These are phyloP conservation scores for Ctenopoma kingsleyae DNA, from an alignment of 2,797 vertebrate species.

Conservation along the genomic window DNA sequence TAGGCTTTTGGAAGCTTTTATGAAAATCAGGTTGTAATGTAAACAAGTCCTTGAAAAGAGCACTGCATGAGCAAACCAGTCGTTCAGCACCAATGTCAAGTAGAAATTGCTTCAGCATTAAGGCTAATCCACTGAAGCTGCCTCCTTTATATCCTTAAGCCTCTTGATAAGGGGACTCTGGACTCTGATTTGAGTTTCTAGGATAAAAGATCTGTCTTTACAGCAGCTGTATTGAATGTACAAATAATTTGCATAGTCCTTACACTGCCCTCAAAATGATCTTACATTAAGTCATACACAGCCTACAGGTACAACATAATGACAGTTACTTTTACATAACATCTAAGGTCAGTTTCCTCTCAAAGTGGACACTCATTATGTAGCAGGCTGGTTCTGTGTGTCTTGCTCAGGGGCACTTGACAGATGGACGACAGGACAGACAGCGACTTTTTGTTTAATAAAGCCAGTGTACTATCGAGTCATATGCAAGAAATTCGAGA, in stretches of 20 bases:
- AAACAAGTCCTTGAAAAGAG: slow-evolving; percentile 38
- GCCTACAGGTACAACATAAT: slow-evolving; percentile 7
- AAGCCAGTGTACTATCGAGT: neutral
- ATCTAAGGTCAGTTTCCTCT: slow-evolving; percentile 17
- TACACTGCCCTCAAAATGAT: neutral
- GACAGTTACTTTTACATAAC: slow-evolving; percentile 31
- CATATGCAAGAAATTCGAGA: neutral
- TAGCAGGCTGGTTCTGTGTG: slow-evolving; percentile 17
- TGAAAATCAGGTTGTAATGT: slow-evolving; percentile 18
- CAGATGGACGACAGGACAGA: slow-evolving; percentile 44
- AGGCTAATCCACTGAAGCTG: slow-evolving; percentile 49
- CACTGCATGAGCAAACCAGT: slow-evolving; percentile 21
- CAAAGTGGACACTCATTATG: slow-evolving; percentile 13
- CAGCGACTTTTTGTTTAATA: slow-evolving; percentile 2
- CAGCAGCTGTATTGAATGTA: slow-evolving; percentile 5
- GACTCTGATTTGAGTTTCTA: slow-evolving; percentile 36
- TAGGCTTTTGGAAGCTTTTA: slow-evolving; percentile 17
- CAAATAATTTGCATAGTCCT: neutral
- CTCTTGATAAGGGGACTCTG: slow-evolving; percentile 29
- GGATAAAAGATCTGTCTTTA: slow-evolving; percentile 21
- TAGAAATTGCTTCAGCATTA: slow-evolving; percentile 38
- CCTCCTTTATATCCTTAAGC: slow-evolving; percentile 38
- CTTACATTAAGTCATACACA: neutral
- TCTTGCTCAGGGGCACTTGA: slow-evolving; percentile 31
- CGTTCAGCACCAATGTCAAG: slow-evolving; percentile 21